Evolutionary conservation across 1,140 invertebrate genomes (phyloP), one percentile per base, ranked within the genome.

Genomic region (Calosoma granatense): DNA sequence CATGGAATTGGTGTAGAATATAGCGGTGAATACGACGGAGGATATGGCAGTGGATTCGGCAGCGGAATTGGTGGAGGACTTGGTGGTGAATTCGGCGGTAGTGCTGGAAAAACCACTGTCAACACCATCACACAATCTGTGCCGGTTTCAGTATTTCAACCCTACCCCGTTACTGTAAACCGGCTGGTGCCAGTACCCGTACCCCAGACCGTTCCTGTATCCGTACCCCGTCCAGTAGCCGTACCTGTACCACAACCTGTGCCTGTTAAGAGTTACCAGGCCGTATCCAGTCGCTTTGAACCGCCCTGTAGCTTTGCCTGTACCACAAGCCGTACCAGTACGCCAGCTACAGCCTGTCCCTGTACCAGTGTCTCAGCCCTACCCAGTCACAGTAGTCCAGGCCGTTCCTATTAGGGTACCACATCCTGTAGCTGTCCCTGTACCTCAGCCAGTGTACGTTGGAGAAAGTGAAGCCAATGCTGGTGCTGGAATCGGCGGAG

Each of bases 401-500:
- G 26, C 22, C 51, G 55, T 61, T 2, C 60, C 57, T 1, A 53
- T 63, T 1, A 51, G 60, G 14, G 22, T 61, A 19, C 63, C 56
- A 23, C 58, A 56, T 36, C 26, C 70, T 64, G 61, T 73, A 1
- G 70, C 74, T 56, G 67, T 81, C 1, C 76, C 78, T 20, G 74
- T 75, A 55, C 74, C 76, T 47, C 74, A 77, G 9, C 77, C 77
- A 1, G 72, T 79, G 26, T n/a, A n/a, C n/a, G 26, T 6, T 36
- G 26, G 26, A 36, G 26, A n/a, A n/a, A 36, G 26, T 9, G 26
- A n/a, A 36, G n/a, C n/a, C n/a, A n/a, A n/a, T n/a, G n/a, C n/a
- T n/a, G n/a, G n/a, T n/a, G n/a, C n/a, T n/a, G n/a, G n/a, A n/a
- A n/a, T n/a, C n/a, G n/a, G n/a, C n/a, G n/a, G n/a, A n/a, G n/a